Percentiles rank a stretch among this genome's conserved stretches.
Conservation (phyloP, 2,113 vertebrate species). For the Sapajus apella region DNA sequence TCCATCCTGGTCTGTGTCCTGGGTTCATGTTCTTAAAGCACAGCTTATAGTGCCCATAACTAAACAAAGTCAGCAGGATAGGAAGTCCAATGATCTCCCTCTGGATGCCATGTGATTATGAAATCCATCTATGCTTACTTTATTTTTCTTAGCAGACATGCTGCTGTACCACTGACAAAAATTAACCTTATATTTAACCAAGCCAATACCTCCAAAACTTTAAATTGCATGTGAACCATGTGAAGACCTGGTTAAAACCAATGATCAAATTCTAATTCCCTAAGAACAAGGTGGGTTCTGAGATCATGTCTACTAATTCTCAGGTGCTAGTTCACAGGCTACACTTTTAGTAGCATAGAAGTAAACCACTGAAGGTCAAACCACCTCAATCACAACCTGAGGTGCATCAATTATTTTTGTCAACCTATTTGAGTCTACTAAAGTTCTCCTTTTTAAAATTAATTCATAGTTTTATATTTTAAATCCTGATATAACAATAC, state of each 20-base stretch:
- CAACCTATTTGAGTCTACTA: background rate
- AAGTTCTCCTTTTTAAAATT: background rate
- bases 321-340: background rate
- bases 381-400: background rate
- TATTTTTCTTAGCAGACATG: background rate
- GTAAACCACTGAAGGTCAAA: background rate
- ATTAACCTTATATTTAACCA: background rate
- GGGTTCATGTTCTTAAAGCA: background rate
- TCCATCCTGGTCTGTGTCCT: background rate
- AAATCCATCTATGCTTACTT: background rate
- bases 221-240: background rate
- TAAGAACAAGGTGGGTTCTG: background rate
- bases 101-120: background rate
- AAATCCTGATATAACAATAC: constrained; percentile 19
- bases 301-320: background rate
- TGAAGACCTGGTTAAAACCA: background rate
- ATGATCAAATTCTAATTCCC: background rate
- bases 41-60: background rate
- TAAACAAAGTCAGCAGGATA: background rate
- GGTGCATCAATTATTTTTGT: background rate
- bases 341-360: background rate
- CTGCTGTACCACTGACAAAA: background rate
- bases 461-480: background rate
- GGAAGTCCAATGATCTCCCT: background rate
- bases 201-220: background rate